Base-by-base conservation (phyloP, 2,797 vertebrate species). In the Gephyroberyx darwinii region DNA sequence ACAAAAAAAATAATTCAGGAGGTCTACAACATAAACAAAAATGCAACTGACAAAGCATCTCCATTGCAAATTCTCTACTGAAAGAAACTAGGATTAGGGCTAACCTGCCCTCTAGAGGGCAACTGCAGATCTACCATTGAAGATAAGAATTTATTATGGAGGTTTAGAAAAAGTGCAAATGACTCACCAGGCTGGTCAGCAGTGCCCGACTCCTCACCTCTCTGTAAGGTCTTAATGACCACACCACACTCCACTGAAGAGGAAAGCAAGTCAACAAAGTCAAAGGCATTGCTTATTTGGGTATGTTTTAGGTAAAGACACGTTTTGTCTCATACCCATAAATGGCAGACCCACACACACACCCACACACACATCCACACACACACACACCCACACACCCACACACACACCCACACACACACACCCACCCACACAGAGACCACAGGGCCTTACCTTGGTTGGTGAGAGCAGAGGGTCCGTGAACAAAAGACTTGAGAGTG, bases 221-320 rank as follows among this genome's bases (percentile, higher is more conserved):
- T 90, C 88, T 93, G 90, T 65, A 90, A 62, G 17, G 95, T 95
- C 93, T 95, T 97, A 69, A 96, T 96, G 79, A 96, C 93, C n/a
- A 97, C 92, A 0, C 96, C 96, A 71, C 94, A 95, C 88, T 98
- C 97, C 84, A 97, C 96, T 98, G 86, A 76, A 79, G 86, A 92
- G 33, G 65, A 84, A 84, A 5, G 75, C 10, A 60, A 53, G 74
- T 33, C 26, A 67, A 22, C 22, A 55, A 41, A 9, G n/a, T 43
- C 16, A 60, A 64, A 31, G 17, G 30, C 30, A 51, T 30, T 17
- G 8, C 19, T 16, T 16, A n/a, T 47, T 47, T 47, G 45, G 45
- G 7, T 47, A 50, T n/a, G 16, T 8, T 39, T 65, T 12, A 26
- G 20, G 50, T 56, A 31, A 47, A 58, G 50, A 78, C 0, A 45